A percentile compares a stretch with the other conserved stretches of the same genome.
phyloP scores from a whole-genome alignment of 2,888 invertebrate genomes.

The Didymodactylos carnosus region DNA sequence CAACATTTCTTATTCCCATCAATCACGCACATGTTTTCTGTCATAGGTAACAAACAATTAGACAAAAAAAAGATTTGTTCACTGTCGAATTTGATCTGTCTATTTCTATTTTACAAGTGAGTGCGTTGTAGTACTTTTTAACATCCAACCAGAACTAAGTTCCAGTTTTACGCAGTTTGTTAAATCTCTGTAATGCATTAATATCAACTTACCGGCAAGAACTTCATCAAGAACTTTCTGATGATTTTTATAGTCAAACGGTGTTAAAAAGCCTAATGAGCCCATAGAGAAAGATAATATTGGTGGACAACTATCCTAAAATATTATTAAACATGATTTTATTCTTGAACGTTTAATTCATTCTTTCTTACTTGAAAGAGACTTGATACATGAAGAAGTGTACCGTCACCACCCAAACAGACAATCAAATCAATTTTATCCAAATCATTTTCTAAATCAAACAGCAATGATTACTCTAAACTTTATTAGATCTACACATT shows the following conservation, averaged over 20 bases:
- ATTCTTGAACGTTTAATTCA: not conserved
- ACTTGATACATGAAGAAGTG: slow-evolving; percentile 74
- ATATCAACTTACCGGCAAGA: slow-evolving; percentile 49
- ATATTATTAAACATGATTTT: slow-evolving; percentile 15
- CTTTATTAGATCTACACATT: not conserved
- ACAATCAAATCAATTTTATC: slow-evolving; percentile 74
- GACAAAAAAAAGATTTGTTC: too few species aligned
- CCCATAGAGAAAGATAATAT: slow-evolving; percentile 95
- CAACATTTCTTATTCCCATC: too few species aligned
- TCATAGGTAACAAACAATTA: too few species aligned
- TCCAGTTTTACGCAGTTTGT: too few species aligned
- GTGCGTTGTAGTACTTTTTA: slow-evolving; percentile 1
- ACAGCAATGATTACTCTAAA: not conserved
- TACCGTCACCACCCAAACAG: slow-evolving; percentile 89
- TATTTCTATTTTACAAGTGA: not conserved
- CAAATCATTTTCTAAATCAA: not conserved
- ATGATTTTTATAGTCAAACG: slow-evolving; percentile 53
- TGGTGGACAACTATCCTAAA: slow-evolving; percentile 79
- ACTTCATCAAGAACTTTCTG: slow-evolving; percentile 77
- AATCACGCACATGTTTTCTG: too few species aligned
- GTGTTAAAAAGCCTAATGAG: slow-evolving; percentile 79
- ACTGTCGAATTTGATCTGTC: not conserved
- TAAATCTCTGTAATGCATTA: too few species aligned
- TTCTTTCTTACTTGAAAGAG: slow-evolving; percentile 57
- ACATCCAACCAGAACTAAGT: too few species aligned